These are phyloP conservation scores for Drosophila truncata DNA, from an alignment of 1,140 invertebrate genomes.

Conservation along the genomic window DNA sequence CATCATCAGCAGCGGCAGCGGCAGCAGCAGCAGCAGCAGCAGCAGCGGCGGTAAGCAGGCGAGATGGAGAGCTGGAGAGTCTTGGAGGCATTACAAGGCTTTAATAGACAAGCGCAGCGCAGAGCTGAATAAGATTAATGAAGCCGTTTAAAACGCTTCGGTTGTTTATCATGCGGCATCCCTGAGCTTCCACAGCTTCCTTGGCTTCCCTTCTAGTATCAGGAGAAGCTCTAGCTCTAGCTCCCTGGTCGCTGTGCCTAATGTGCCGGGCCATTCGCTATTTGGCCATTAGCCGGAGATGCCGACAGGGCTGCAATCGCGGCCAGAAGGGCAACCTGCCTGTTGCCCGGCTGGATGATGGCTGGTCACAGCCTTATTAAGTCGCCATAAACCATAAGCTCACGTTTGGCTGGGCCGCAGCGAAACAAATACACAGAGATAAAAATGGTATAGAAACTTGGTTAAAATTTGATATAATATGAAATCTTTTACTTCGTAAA, in stretches of 20 bases:
- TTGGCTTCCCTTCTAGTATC: slow-evolving; percentile 1
- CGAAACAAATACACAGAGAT: slow-evolving; percentile 27
- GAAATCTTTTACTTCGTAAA: too few relatives aligned
- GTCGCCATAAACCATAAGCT: slow-evolving; percentile 82
- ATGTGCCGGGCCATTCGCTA: slow-evolving; percentile 52
- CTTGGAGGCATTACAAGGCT: slow-evolving; percentile 71
- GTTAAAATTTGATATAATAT: not conserved
- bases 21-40: slow-evolving; percentile 1
- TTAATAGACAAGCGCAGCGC: slow-evolving; percentile 80
- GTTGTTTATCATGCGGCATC: slow-evolving; percentile 80
- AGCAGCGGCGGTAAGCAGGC: slow-evolving; percentile 11
- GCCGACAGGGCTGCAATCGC: slow-evolving; percentile 62
- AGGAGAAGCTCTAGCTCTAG: slow-evolving; percentile 10
- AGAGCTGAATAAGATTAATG: slow-evolving; percentile 83
- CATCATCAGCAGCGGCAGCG: slow-evolving; percentile 43
- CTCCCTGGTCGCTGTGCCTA: slow-evolving; percentile 61
- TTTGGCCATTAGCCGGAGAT: slow-evolving; percentile 61
- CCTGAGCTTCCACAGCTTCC: slow-evolving; percentile 41
- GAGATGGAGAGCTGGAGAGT: slow-evolving; percentile 11
- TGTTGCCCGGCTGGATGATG: slow-evolving; percentile 47
- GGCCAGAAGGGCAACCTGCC: slow-evolving; percentile 31
- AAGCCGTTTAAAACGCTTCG: slow-evolving; percentile 84
- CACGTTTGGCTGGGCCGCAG: slow-evolving; percentile 61
- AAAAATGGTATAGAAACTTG: not conserved
- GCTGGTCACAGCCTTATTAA: slow-evolving; percentile 75